These are phyloP conservation scores for Gavialis gangeticus DNA, from an alignment of 2,113 vertebrate genomes.

Conservation along the genomic window DNA sequence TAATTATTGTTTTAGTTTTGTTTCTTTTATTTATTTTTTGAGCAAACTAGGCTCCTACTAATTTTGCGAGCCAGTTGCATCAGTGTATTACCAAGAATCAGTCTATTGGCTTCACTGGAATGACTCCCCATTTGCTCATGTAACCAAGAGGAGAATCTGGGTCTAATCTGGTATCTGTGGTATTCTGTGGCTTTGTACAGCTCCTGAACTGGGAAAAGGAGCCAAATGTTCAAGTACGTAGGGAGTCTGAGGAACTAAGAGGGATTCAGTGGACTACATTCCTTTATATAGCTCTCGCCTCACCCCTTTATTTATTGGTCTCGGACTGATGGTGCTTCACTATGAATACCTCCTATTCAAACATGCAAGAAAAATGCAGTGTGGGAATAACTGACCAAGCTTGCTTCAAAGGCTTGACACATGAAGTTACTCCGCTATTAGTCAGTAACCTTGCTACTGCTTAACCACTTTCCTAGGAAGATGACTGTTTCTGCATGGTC, in stretches of 20 bases:
- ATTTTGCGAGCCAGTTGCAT: background rate
- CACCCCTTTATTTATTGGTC: conserved; percentile 12
- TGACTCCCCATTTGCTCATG: background rate
- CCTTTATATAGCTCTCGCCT: conserved; percentile 22
- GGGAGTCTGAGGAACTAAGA: background rate
- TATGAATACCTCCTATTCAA: conserved; percentile 19
- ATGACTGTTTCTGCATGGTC: background rate
- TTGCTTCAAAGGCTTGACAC: conserved; percentile 10
- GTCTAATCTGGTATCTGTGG: background rate
- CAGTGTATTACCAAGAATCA: background rate
- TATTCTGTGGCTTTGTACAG: conserved; percentile 6
- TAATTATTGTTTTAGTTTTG: background rate
- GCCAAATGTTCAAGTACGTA: background rate
- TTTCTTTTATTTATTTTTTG: background rate
- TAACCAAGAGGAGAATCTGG: background rate
- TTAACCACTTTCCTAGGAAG: background rate
- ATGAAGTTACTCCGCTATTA: conserved; percentile 42
- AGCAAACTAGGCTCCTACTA: background rate
- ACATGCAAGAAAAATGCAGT: background rate
- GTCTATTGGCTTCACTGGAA: background rate
- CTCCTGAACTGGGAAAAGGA: background rate
- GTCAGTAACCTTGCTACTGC: conserved; percentile 29
- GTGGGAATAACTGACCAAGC: background rate
- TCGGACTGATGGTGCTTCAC: conserved; percentile 19
- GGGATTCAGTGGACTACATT: background rate